Conservation (phyloP, 2,797 vertebrate species). For the Pipistrellus nathusii region DNA sequence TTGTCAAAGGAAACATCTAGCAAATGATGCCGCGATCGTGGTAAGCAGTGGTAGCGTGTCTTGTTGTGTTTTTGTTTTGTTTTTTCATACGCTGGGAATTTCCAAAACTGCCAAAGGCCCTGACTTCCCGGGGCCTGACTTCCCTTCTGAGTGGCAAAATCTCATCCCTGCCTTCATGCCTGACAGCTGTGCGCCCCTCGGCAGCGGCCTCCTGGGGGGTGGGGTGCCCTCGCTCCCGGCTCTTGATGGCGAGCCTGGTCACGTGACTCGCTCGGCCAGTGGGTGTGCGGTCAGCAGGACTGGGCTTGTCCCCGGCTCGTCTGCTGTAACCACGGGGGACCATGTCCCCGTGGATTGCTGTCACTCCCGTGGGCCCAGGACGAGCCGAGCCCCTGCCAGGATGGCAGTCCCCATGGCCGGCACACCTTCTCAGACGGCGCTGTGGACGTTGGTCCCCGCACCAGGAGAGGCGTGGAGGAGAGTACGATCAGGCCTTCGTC, state of each 20-base stretch:
- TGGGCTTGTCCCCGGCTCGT: too few relatives aligned
- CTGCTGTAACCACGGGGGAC: fast-evolving
- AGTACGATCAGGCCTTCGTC: not conserved
- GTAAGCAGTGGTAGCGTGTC: not conserved
- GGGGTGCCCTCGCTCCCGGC: too few relatives aligned
- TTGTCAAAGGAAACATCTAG: constrained; percentile 69
- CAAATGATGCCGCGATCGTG: constrained; percentile 16
- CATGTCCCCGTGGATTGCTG: not conserved
- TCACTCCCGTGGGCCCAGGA: not conserved
- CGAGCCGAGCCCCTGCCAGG: not conserved
- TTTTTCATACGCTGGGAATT: not conserved
- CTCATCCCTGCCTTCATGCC: not conserved
- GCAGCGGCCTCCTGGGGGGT: not conserved
- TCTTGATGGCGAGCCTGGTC: too few relatives aligned
- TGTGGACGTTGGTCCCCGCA: too few relatives aligned
- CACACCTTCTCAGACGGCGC: too few relatives aligned
- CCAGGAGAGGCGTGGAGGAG: not conserved
- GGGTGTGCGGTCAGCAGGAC: too few relatives aligned
- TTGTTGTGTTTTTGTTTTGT: not conserved
- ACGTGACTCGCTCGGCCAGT: too few relatives aligned
- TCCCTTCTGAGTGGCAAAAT: too few relatives aligned
- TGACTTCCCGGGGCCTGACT: not conserved
- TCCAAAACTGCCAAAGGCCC: not conserved
- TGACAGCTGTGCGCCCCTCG: too few relatives aligned
- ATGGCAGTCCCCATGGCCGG: fast-evolving